A percentile compares a stretch with the other conserved stretches of the same genome.
Evolutionary conservation across 2,113 vertebrate genomes (phyloP).

Genomic region (Okapia johnstoni): DNA sequence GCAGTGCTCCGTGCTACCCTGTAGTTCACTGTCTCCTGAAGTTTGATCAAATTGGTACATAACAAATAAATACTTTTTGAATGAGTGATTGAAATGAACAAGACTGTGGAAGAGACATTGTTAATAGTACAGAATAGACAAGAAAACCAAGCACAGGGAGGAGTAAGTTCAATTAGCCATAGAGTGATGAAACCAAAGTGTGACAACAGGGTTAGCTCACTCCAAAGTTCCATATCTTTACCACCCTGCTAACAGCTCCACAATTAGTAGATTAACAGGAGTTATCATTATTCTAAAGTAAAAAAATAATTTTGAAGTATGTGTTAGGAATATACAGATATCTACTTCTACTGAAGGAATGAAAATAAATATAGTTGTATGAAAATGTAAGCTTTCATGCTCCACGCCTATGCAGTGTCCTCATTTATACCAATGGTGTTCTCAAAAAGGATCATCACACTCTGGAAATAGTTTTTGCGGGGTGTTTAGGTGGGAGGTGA

Average conservation of each 20-base stretch:
- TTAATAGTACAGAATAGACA: neutral
- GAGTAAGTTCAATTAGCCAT: rapidly evolving
- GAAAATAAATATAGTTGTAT: neutral
- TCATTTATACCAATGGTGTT: neutral
- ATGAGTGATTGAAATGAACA: neutral
- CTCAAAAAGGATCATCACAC: neutral
- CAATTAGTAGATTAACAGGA: neutral
- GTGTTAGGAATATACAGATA: neutral
- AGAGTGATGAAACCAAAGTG: neutral
- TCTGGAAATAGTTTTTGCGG: neutral
- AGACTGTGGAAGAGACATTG: neutral
- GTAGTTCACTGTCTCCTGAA: neutral
- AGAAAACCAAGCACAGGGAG: neutral
- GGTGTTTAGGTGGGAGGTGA: neutral
- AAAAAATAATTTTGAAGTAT: neutral
- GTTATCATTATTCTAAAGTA: neutral
- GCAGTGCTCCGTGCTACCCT: neutral
- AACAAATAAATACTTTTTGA: neutral
- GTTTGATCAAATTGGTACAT: neutral
- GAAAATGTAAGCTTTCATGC: neutral
- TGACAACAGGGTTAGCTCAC: neutral
- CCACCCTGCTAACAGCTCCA: neutral
- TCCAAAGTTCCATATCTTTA: neutral
- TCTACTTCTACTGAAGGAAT: neutral
- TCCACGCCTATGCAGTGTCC: rapidly evolving